These are phyloP conservation scores for Sinocyclocheilus maitianheensis DNA, from an alignment of 2,113 vertebrate genomes.

Conservation along the genomic window DNA sequence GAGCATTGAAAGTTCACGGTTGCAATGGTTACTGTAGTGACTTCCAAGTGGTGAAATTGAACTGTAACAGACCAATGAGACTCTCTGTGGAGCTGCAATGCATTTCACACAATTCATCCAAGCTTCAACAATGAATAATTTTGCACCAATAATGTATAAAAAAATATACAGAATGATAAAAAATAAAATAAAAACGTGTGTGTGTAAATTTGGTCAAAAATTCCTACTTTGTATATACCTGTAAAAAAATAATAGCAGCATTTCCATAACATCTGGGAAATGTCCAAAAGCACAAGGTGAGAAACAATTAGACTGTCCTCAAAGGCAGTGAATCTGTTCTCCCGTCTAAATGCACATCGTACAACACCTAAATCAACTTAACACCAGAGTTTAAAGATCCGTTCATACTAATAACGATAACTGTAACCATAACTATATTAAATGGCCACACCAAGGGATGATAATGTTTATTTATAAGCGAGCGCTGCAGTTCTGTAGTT, in stretches of 20 bases:
- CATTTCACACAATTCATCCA: slow-evolving; percentile 14
- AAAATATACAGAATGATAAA: too few relatives aligned
- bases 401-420: not conserved
- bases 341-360: not conserved
- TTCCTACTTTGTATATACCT: too few relatives aligned
- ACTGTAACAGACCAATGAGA: not conserved
- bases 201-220: not conserved
- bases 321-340: too few relatives aligned
- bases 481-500: too few relatives aligned
- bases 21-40: slow-evolving; percentile 29
- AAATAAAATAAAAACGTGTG: slow-evolving; percentile 31
- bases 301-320: too few relatives aligned
- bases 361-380: not conserved
- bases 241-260: too few relatives aligned
- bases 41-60: not conserved
- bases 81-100: not conserved
- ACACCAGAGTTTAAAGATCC: not conserved
- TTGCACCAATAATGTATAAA: slow-evolving; percentile 61
- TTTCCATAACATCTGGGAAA: too few relatives aligned
- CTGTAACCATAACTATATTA: not conserved
- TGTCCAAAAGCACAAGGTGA: too few relatives aligned
- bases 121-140: slow-evolving; percentile 43
- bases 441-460: not conserved
- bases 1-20: slow-evolving; percentile 4
- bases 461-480: not conserved